These are phyloP conservation scores for Zophobas morio DNA, from an alignment of 1,140 invertebrate genomes.

Conservation along the genomic window DNA sequence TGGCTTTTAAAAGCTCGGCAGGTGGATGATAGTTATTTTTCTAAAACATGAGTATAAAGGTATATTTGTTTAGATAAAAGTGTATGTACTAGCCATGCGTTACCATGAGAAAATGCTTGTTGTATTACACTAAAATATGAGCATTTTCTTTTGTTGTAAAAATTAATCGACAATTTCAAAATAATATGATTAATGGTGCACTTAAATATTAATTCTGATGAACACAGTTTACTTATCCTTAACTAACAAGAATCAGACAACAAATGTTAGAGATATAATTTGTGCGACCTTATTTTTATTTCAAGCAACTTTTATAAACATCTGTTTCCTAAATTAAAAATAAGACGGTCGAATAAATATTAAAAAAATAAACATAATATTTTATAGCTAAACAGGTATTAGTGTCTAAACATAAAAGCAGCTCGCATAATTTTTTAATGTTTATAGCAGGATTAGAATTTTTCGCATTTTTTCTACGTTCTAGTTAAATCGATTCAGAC, in stretches of 20 bases:
- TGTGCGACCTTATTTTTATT: slow-evolving; percentile 2
- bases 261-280: neutral
- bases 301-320: neutral
- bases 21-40: neutral
- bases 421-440: slow-evolving; percentile 14
- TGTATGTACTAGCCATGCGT: too few relatives aligned
- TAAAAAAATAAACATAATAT: slow-evolving; percentile 10
- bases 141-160: too few relatives aligned
- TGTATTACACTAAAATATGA: too few relatives aligned
- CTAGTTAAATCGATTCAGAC: neutral
- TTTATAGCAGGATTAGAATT: slow-evolving; percentile 6
- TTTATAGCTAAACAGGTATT: slow-evolving; percentile 17
- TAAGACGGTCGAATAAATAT: slow-evolving; percentile 12
- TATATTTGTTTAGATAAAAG: too few relatives aligned
- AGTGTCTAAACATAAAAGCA: slow-evolving; percentile 14
- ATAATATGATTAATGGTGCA: too few relatives aligned
- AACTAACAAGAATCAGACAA: too few relatives aligned
- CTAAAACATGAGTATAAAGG: too few relatives aligned
- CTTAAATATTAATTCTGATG: too few relatives aligned
- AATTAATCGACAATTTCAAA: too few relatives aligned
- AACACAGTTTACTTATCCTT: too few relatives aligned
- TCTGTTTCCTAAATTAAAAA: slow-evolving; percentile 15
- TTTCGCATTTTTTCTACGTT: slow-evolving; percentile 1
- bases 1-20: neutral
- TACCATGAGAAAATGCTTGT: too few relatives aligned